A percentile compares a stretch with the other conserved stretches of the same genome.
Conservation (phyloP, 2,797 vertebrate genomes). For the Pangasius macronema region DNA sequence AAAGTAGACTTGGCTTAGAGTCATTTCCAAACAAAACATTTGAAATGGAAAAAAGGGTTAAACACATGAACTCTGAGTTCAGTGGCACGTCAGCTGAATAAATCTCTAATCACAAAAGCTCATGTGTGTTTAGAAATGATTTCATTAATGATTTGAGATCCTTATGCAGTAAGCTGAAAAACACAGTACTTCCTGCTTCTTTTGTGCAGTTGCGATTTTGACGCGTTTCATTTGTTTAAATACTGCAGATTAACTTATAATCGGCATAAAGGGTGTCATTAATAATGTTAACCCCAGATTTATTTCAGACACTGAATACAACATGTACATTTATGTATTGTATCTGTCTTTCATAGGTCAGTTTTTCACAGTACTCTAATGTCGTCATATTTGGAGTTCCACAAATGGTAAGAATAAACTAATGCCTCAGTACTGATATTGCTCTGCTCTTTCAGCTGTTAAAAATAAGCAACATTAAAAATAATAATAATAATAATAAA, state of each 20-base stretch:
- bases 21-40: background rate
- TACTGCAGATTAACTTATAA: background rate
- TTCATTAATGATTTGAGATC: background rate
- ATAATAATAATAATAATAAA: background rate
- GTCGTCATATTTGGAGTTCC: slow-evolving; percentile 95
- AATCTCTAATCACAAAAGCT: background rate
- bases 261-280: background rate
- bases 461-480: background rate
- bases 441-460: background rate
- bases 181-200: background rate
- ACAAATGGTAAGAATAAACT: slow-evolving; percentile 86
- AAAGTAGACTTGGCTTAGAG: background rate
- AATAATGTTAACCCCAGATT: background rate
- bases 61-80: background rate
- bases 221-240: background rate
- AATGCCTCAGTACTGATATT: background rate
- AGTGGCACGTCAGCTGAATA: background rate
- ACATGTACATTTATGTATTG: background rate
- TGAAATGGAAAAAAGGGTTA: background rate
- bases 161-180: background rate
- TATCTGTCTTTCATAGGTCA: slow-evolving; percentile 76
- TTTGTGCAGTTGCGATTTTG: background rate
- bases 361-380: slow-evolving; percentile 86
- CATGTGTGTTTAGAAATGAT: background rate
- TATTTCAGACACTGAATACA: background rate